A percentile compares a stretch with the other conserved stretches of the same genome.
These are phyloP conservation scores for Dicaeum eximium DNA, from an alignment of 2,113 vertebrate species.

Conservation along the genomic window DNA sequence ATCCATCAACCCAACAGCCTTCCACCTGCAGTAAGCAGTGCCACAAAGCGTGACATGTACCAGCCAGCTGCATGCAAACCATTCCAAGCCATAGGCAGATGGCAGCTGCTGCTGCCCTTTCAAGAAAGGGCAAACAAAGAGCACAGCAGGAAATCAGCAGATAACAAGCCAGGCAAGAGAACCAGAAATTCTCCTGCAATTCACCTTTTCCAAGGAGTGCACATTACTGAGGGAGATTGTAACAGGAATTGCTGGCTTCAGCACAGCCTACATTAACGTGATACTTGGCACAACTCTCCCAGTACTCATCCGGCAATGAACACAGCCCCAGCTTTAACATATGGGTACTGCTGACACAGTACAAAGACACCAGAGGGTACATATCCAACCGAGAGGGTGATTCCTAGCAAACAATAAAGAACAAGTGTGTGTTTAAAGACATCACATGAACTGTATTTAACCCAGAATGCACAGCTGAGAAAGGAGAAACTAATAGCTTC, in stretches of 20 bases:
- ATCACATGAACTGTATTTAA: background rate
- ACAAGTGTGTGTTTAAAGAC: background rate
- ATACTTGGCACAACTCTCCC: fast-evolving
- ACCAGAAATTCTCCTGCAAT: background rate
- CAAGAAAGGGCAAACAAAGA: background rate
- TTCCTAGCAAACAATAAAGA: background rate
- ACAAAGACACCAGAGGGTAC: background rate
- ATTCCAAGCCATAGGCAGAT: background rate
- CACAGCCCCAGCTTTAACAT: fast-evolving
- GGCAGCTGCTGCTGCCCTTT: background rate
- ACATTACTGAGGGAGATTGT: background rate
- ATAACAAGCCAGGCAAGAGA: background rate
- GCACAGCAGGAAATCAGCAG: background rate
- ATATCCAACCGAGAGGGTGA: background rate
- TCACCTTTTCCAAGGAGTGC: background rate
- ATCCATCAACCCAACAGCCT: background rate
- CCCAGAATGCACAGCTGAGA: background rate
- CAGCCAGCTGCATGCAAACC: background rate
- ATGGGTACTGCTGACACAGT: background rate
- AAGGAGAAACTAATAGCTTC: background rate
- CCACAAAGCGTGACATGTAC: fast-evolving
- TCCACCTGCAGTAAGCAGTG: background rate
- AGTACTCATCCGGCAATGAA: background rate
- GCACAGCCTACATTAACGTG: background rate
- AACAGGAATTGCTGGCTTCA: background rate